Conservation (phyloP, 2,888 invertebrate genomes). For the Gari tellinella region DNA sequence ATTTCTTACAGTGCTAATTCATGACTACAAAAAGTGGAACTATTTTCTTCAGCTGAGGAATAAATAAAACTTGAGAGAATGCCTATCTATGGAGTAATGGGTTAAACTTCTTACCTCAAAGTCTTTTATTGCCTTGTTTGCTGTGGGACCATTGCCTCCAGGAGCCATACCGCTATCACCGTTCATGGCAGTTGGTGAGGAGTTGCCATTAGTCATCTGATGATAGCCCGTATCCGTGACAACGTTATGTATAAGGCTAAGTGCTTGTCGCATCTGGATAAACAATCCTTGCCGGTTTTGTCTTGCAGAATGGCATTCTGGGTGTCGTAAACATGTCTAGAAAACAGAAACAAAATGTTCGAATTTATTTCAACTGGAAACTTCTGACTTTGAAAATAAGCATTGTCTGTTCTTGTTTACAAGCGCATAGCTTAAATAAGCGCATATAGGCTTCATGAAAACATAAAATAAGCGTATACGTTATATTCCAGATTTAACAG, state of each 20-base stretch:
- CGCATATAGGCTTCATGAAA: no score
- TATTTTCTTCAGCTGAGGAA: no score
- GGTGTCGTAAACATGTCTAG: slow-evolving; percentile 96
- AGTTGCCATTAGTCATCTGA: slow-evolving; percentile 65
- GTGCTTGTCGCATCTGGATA: slow-evolving; percentile 95
- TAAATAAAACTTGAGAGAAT: no score
- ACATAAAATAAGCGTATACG: no score
- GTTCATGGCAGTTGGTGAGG: slow-evolving; percentile 71
- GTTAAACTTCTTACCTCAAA: slow-evolving; percentile 90
- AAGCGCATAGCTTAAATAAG: no score
- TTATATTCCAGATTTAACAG: no score
- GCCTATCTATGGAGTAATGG: no score
- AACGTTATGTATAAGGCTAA: slow-evolving; percentile 98
- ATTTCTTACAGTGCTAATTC: no score
- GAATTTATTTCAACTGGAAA: no score
- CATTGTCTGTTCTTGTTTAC: no score
- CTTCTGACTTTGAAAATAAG: no score
- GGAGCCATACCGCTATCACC: slow-evolving; percentile 83
- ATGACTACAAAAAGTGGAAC: no score
- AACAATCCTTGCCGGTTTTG: slow-evolving; percentile 99
- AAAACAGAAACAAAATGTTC: slow-evolving; percentile 28
- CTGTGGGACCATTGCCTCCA: slow-evolving; percentile 85
- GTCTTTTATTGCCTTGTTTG: slow-evolving; percentile 92
- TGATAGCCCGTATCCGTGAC: slow-evolving; percentile 95
- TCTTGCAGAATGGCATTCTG: slow-evolving; percentile 95